Percentiles rank a stretch among this genome's conserved stretches.
Conservation (phyloP, 2,888 invertebrate genomes). For the Sarcophaga subvicina region DNA sequence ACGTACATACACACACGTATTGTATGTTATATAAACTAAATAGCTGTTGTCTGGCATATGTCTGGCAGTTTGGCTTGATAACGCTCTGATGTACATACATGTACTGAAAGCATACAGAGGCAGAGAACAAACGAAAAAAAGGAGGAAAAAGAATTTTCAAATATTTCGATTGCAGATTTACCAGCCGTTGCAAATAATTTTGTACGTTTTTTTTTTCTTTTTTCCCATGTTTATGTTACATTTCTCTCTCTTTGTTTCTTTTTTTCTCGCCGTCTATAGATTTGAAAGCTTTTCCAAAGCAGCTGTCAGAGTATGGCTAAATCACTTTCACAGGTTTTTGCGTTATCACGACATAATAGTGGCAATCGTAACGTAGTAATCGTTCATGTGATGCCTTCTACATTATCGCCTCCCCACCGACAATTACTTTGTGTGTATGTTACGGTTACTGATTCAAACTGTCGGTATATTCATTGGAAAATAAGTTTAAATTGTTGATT, state of each 20-base stretch:
- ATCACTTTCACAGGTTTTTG: slow-evolving; percentile 61
- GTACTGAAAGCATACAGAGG: slow-evolving; percentile 3
- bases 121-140: background rate
- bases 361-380: slow-evolving; percentile 27
- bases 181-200: slow-evolving; percentile 41
- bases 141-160: background rate
- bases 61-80: slow-evolving; percentile 62
- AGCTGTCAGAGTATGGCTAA: slow-evolving; percentile 63
- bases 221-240: background rate
- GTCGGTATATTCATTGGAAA: slow-evolving; percentile 10
- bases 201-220: slow-evolving; percentile 37
- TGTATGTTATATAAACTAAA: slow-evolving; percentile 7
- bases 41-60: slow-evolving; percentile 63
- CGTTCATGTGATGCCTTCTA: slow-evolving; percentile 46
- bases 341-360: slow-evolving; percentile 32
- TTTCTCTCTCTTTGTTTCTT: background rate
- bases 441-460: slow-evolving; percentile 10
- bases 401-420: slow-evolving; percentile 29
- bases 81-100: slow-evolving; percentile 45
- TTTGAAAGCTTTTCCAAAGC: slow-evolving; percentile 38
- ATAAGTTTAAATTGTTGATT: background rate
- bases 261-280: slow-evolving; percentile 35
- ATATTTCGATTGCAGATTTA: slow-evolving; percentile 18
- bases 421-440: slow-evolving; percentile 43
- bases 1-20: slow-evolving; percentile 20